A percentile compares a stretch with the other conserved stretches of the same genome.
Conservation (phyloP, 2,888 invertebrate species). For the Lumbricus terrestris region DNA sequence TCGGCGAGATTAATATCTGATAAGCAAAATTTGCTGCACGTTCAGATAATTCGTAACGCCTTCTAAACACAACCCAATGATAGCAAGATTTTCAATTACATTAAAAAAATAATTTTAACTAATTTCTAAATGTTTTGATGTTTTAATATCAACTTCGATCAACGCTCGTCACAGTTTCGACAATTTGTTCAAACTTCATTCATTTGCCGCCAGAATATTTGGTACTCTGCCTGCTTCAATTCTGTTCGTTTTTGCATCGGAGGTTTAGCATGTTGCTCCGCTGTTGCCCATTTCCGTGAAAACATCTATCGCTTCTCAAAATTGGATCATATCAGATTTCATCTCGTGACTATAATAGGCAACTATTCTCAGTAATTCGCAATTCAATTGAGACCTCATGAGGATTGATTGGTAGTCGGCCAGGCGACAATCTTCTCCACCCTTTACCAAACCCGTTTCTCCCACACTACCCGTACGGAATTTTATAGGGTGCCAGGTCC, state of each 20-base stretch:
- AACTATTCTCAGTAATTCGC: too few relatives aligned
- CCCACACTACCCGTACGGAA: neutral
- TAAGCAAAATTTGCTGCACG: neutral
- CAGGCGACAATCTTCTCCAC: neutral
- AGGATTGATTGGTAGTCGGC: too few relatives aligned
- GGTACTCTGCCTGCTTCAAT: neutral
- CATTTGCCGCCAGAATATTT: neutral
- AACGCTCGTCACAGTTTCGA: neutral
- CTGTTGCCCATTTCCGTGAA: neutral
- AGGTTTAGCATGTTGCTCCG: neutral
- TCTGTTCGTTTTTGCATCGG: neutral
- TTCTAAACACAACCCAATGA: neutral
- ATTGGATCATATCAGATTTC: neutral
- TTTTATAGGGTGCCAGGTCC: constrained; percentile 21
- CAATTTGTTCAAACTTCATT: neutral
- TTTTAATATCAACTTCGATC: neutral
- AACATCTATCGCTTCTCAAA: neutral
- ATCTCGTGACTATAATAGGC: neutral
- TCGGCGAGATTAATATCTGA: neutral
- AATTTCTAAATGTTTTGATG: neutral
- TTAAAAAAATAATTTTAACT: neutral
- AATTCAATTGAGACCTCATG: neutral
- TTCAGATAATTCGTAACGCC: neutral
- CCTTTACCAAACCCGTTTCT: neutral
- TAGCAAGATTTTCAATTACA: neutral